These are phyloP conservation scores for Rhabdornis inornatus DNA, from an alignment of 2,113 vertebrate genomes.

Conservation along the genomic window DNA sequence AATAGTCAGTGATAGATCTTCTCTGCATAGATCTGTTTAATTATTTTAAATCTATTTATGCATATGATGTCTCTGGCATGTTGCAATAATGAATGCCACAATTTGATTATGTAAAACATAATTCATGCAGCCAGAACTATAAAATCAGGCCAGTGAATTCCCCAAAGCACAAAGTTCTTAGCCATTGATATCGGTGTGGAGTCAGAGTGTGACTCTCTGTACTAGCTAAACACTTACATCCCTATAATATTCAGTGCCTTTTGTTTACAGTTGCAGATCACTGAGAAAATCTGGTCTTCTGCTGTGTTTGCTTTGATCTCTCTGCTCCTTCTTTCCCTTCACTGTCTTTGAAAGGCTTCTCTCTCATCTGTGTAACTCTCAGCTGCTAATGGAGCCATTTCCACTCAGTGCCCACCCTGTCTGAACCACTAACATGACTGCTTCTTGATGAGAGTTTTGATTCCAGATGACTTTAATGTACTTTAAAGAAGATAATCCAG, in stretches of 20 bases:
- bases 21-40: background rate
- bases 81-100: background rate
- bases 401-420: background rate
- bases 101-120: background rate
- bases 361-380: background rate
- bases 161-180: background rate
- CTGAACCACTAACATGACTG: background rate
- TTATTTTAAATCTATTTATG: background rate
- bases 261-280: background rate
- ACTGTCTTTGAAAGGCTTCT: background rate
- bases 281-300: background rate
- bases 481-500: background rate
- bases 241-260: background rate
- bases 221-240: background rate
- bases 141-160: background rate
- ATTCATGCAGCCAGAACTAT: background rate
- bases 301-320: background rate
- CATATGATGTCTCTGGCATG: background rate
- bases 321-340: background rate
- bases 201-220: background rate
- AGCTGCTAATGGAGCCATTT: background rate
- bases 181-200: fast-evolving
- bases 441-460: background rate
- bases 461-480: background rate
- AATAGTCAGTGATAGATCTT: background rate